Percentiles rank a stretch among this genome's conserved stretches.
Evolutionary conservation across 2,888 invertebrate species (phyloP).

Genomic region (Trichogramma evanescens): DNA sequence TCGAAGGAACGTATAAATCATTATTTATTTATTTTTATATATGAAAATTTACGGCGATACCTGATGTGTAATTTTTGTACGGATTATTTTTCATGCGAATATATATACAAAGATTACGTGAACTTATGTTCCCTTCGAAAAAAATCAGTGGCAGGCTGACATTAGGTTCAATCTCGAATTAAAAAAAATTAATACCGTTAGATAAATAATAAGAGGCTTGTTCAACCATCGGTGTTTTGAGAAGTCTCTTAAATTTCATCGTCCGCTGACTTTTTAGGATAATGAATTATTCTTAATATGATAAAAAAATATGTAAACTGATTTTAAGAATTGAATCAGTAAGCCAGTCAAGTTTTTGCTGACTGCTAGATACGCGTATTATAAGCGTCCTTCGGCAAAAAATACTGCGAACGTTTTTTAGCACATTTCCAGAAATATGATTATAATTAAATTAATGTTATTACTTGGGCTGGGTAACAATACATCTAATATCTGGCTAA

Average conservation of each 20-base stretch:
- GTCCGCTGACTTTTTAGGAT: constrained; percentile 24
- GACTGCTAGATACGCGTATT: constrained; percentile 18
- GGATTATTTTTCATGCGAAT: constrained; percentile 15
- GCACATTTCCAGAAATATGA: constrained; percentile 22
- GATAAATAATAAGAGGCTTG: constrained; percentile 22
- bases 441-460: constrained; percentile 17
- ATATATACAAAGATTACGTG: background rate
- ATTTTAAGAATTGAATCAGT: background rate
- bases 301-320: constrained; percentile 9
- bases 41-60: constrained; percentile 15
- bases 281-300: constrained; percentile 7
- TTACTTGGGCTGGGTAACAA: constrained; percentile 19
- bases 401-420: constrained; percentile 21
- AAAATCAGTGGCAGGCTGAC: constrained; percentile 13
- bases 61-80: constrained; percentile 17
- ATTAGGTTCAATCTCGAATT: constrained; percentile 12
- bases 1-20: constrained; percentile 16
- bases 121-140: background rate
- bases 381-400: constrained; percentile 18
- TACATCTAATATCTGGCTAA: constrained; percentile 21
- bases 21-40: constrained; percentile 16
- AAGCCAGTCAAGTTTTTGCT: constrained; percentile 16
- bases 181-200: constrained; percentile 19
- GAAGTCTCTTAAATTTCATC: constrained; percentile 24
- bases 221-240: constrained; percentile 21